Evolutionary conservation across 2,797 vertebrate genomes (phyloP), one percentile per base, ranked within the genome.

Genomic region (Hippoglossus hippoglossus): DNA sequence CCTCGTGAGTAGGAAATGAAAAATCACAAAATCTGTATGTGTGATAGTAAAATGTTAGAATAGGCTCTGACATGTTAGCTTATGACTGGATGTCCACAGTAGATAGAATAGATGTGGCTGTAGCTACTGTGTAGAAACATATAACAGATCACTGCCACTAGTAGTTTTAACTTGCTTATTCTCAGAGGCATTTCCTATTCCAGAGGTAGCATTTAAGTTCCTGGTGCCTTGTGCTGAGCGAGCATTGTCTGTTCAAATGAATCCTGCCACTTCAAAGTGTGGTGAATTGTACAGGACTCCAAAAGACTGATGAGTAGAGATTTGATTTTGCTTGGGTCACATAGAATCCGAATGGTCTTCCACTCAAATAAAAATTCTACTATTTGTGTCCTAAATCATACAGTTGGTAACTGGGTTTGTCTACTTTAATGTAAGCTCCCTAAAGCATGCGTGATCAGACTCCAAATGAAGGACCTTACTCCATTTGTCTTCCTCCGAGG

Each of bases 401-500:
- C 60, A 47, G 39, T 28, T 75, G 65, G 64, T 64, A 65, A 79
- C 73, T 3, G n/a, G 22, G 41, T 81, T 76, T 70, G 64, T 85
- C 71, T 79, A 61, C 60, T 67, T 77, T 79, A 55, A 77, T 78
- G 63, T 62, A 57, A 73, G 60, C 71, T 39, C 34, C 39, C 7
- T 55, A 50, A 67, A 74, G 47, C 69, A 25, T 34, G 58, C 82
- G 67, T 85, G 76, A 87, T 85, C 79, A 65, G 68, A 28, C 63
- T 79, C 77, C 79, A 84, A 86, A 85, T 59, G 47, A 61, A 54
- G 75, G 71, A 87, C 79, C 61, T 83, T 90, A 88, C 65, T 53
- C 46, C 46, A 59, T 81, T 84, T 82, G 67, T 83, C 76, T 67
- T 66, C 64, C 58, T 86, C 73, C 15, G 77, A 47, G 75, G 62